Evolutionary conservation across 2,888 invertebrate genomes (phyloP).

Genomic region (Apamea monoglypha): DNA sequence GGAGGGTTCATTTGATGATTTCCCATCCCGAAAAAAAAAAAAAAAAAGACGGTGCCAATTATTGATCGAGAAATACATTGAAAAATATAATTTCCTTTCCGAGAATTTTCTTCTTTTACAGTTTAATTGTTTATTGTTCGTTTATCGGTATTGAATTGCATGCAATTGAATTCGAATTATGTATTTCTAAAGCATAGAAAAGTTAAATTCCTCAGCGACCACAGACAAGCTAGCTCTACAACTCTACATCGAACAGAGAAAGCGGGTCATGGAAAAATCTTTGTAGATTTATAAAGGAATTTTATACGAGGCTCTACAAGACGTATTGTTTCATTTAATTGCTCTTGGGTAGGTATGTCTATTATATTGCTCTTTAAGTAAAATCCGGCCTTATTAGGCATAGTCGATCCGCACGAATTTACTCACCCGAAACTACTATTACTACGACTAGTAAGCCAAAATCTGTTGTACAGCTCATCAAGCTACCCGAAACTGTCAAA

Average conservation of each 20-base stretch:
- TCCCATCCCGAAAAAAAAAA: too few relatives aligned
- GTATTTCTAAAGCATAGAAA: constrained; percentile 3
- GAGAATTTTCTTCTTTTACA: not conserved
- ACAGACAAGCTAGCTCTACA: constrained; percentile 32
- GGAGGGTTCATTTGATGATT: too few relatives aligned
- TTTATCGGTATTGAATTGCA: not conserved
- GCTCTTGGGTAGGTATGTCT: not conserved
- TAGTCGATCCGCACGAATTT: too few relatives aligned
- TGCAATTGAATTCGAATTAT: not conserved
- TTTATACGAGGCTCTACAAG: constrained; percentile 10
- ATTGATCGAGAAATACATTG: not conserved
- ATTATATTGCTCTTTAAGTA: not conserved
- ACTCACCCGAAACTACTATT: too few relatives aligned
- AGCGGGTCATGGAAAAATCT: constrained; percentile 61
- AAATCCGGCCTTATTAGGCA: not conserved
- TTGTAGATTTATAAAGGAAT: constrained; percentile 26
- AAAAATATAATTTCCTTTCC: not conserved
- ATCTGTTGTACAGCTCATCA: too few relatives aligned
- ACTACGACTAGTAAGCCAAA: too few relatives aligned
- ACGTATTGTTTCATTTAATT: constrained; percentile 23
- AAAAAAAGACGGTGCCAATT: too few relatives aligned
- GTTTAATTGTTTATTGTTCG: not conserved
- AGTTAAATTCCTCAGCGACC: constrained; percentile 13
- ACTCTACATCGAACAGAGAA: constrained; percentile 55
- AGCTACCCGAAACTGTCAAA: too few relatives aligned